Base-by-base conservation (phyloP, 2,113 vertebrate species). In the Tyto alba region DNA sequence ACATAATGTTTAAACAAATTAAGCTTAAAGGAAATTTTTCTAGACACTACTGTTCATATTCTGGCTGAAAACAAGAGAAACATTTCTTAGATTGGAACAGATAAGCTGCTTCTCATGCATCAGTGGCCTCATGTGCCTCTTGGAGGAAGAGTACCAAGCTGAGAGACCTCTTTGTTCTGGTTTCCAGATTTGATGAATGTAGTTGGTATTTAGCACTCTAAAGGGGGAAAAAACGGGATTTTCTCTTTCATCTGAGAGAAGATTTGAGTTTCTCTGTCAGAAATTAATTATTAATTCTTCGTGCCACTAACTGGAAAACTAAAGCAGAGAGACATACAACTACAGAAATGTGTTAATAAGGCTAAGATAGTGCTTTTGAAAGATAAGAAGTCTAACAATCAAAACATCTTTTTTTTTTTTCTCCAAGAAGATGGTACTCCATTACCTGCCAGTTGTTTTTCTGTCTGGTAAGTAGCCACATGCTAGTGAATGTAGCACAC, bases 101-200 rank as follows among this genome's bases (percentile, higher is more conserved):
- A 96, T 89, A 86, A 88, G 56, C 59, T 83, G 68, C 76, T 95
- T 81, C 87, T 89, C 62, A 93, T 67, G 77, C 89, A 81, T 80
- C 89, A 77, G 72, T 68, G 89, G 86, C 93, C 84, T 95, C 86
- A 62, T 84, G 74, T 90, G 88, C 85, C 67, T 93, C 85, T 93
- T 92, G 90, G 53, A 95, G 88, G 75, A 96, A 92, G 75, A 93
- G 83, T 69, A 93, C 32, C 83, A 90, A 94, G 73, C 69, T 5
- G 0, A 95, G 93, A 95, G 76, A 91, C 64, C 30, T 92, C 91
- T 96, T 94, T 96, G 94, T 95, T 96, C 93, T 94, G 60, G 52
- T 56, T 97, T 91, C 91, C 84, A 95, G 47, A 63, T 89, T 64
- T 92, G 57, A 69, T 82, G 60, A 87, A 72, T 64, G 23, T 63